phyloP scores from a whole-genome alignment of 2,113 vertebrate species.

The Meriones unguiculatus region DNA sequence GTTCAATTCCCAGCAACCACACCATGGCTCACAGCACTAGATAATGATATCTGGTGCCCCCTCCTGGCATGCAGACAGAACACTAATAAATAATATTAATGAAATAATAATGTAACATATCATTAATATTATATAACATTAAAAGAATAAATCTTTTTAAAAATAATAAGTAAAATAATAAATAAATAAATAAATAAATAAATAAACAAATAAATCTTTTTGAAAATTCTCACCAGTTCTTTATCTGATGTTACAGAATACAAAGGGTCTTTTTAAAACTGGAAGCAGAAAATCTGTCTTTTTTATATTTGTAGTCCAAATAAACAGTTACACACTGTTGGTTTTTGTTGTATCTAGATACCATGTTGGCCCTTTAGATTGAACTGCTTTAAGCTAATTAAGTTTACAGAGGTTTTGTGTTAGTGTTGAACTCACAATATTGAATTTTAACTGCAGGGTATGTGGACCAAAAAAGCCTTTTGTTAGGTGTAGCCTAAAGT shows the following conservation, averaged over 20 bases:
- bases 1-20: too few species aligned
- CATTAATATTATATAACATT: too few species aligned
- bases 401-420: neutral
- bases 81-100: too few species aligned
- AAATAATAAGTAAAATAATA: too few species aligned
- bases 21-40: too few species aligned
- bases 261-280: slow-evolving; percentile 30
- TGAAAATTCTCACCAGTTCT: too few species aligned
- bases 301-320: slow-evolving; percentile 10
- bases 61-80: too few species aligned
- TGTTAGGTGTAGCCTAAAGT: neutral
- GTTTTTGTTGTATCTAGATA: slow-evolving; percentile 33
- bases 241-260: slow-evolving; percentile 1
- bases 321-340: slow-evolving; percentile 54
- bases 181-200: too few species aligned
- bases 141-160: too few species aligned
- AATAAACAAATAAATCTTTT: too few species aligned
- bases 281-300: neutral
- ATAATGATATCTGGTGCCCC: too few species aligned
- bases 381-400: slow-evolving; percentile 33
- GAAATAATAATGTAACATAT: too few species aligned
- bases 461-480: slow-evolving; percentile 13
- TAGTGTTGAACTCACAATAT: neutral
- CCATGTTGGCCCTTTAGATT: neutral
- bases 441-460: slow-evolving; percentile 37